A percentile compares a stretch with the other conserved stretches of the same genome.
phyloP scores from a whole-genome alignment of 64 coral and sea anemone genomes.

The Anthopleura sola region DNA sequence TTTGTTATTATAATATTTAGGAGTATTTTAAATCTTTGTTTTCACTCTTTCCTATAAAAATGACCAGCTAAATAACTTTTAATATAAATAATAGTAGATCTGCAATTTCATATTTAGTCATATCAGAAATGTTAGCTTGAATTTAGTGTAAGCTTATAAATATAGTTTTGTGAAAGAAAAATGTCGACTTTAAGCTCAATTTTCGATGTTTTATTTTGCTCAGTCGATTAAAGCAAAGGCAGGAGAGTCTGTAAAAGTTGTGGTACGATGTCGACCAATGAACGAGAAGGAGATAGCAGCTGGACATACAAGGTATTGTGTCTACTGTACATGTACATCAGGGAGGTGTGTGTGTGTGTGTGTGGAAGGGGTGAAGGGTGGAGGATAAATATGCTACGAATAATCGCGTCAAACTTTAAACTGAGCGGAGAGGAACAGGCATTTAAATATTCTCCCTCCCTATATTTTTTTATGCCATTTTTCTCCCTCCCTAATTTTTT shows the following conservation, averaged over 20 bases:
- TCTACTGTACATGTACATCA: not conserved
- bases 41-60: not conserved
- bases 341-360: not conserved
- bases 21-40: not conserved
- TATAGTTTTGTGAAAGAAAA: not conserved
- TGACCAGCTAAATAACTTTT: no score
- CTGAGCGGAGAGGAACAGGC: no score
- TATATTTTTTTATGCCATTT: no score
- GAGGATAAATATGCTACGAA: no score
- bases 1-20: not conserved
- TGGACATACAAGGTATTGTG: conserved; percentile 52
- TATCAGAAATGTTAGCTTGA: no score
- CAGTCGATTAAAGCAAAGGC: conserved; percentile 37
- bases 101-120: not conserved
- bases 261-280: conserved; percentile 79
- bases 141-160: no score
- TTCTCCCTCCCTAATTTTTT: no score
- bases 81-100: not conserved
- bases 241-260: conserved; percentile 87
- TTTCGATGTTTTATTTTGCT: not conserved
- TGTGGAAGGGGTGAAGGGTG: not conserved
- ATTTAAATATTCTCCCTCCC: no score
- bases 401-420: no score
- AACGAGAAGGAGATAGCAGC: conserved; percentile 85
- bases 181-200: no score